phyloP scores from a whole-genome alignment of 2,888 invertebrate species.

The Gasteruption jaculator region DNA sequence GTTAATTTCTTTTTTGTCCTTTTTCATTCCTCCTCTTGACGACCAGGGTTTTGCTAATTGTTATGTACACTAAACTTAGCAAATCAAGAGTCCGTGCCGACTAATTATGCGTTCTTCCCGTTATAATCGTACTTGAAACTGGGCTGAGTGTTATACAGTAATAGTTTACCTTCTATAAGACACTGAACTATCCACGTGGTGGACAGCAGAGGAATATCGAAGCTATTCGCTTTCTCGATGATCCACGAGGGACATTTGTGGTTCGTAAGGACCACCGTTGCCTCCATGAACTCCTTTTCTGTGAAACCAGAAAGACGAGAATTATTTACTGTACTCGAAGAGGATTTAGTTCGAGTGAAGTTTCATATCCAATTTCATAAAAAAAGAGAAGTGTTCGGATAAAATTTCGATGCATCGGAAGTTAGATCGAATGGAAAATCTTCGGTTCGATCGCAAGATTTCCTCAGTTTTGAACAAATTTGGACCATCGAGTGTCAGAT shows the following conservation, averaged over 20 bases:
- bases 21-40: too few relatives aligned
- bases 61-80: too few relatives aligned
- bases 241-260: constrained; percentile 59
- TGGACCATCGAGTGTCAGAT: not conserved
- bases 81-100: too few relatives aligned
- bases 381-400: not conserved
- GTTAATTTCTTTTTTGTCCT: too few relatives aligned
- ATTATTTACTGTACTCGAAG: not conserved
- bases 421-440: too few relatives aligned
- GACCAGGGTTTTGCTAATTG: too few relatives aligned
- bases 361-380: not conserved
- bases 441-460: too few relatives aligned
- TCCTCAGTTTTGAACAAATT: not conserved
- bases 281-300: constrained; percentile 35
- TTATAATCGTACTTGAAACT: constrained; percentile 58
- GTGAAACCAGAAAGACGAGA: constrained; percentile 18
- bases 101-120: constrained; percentile 29
- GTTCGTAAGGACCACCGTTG: constrained; percentile 60
- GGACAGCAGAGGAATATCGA: constrained; percentile 63
- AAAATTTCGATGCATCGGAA: too few relatives aligned
- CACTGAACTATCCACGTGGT: constrained; percentile 69
- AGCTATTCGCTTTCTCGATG: constrained; percentile 54
- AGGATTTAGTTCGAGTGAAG: too few relatives aligned
- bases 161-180: constrained; percentile 59
- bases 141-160: constrained; percentile 54